Evolutionary conservation across 2,113 vertebrate species (phyloP), one percentile per base, ranked within the genome.

Genomic region (Cairina moschata): DNA sequence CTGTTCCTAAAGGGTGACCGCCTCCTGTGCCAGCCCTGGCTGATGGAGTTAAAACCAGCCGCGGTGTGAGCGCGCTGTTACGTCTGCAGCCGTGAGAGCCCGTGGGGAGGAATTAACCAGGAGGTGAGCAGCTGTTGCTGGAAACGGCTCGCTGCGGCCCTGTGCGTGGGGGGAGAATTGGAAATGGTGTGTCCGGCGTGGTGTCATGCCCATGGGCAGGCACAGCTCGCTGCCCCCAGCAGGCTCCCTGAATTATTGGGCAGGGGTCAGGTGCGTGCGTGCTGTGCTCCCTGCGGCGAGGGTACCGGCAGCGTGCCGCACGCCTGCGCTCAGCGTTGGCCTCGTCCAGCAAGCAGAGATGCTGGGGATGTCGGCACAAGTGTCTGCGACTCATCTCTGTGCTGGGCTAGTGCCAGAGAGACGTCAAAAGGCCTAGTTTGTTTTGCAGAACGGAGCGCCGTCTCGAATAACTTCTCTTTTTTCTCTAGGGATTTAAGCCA

Each of bases 401-500:
- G 60, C 86, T 83, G 68, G 84, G 58, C 73, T 90, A 26, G 52
- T 50, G 58, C 91, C 86, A 78, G 66, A 50, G 82, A 90, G 72
- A 31, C 8, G 13, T 56, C 67, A 74, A 46, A 15, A 44, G 16
- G 31, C 25, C 18, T 40, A 40, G 63, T 22, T 78, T 84, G 31
- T 91, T 77, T 80, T 85, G 60, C 58, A 0, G 3, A n/a, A 17
- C 26, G 76, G 59, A 58, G 46, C 12, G 23, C 8, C 2, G 2
- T 46, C 36, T 48, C 21, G 46, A 48, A 22, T 21, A 21, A 48
- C 40, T 73, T 81, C 81, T 79, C 34, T 95, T 97, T 34, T 11
- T 86, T 81, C 52, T 96, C 40, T 93, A 98, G 98, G 94, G 98
- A 98, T 96, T 97, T 98, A 93, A 98, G 98, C 95, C 96, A 98